A percentile compares a stretch with the other conserved stretches of the same genome.
Conservation (phyloP, 2,888 invertebrate species). For the Corythucha ciliata region DNA sequence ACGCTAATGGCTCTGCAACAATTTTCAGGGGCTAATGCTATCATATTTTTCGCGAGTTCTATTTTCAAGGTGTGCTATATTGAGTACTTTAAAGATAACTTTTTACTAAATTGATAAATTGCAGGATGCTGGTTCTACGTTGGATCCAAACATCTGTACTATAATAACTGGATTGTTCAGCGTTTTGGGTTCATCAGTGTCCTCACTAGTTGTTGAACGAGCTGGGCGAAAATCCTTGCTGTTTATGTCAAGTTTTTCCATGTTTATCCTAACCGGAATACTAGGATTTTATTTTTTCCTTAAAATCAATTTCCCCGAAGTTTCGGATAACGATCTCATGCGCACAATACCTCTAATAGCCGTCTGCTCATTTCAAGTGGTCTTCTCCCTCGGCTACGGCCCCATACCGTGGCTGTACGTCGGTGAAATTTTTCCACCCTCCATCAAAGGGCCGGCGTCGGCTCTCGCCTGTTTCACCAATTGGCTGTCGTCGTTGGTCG, state of each 20-base stretch:
- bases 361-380: conserved; percentile 64
- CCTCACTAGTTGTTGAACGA: conserved; percentile 69
- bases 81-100: no score
- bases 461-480: conserved; percentile 72
- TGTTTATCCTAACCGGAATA: conserved; percentile 59
- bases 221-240: conserved; percentile 69
- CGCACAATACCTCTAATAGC: conserved; percentile 49
- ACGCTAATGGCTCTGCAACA: conserved; percentile 86
- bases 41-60: conserved; percentile 65
- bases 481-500: conserved; percentile 70
- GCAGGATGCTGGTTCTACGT: conserved; percentile 49
- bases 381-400: conserved; percentile 67
- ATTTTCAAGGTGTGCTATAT: conserved; percentile 58
- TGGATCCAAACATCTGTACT: conserved; percentile 53
- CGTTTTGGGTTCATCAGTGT: conserved; percentile 62
- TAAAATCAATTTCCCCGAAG: conserved; percentile 39
- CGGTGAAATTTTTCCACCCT: conserved; percentile 69
- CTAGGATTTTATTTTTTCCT: conserved; percentile 61
- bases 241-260: conserved; percentile 58
- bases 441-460: conserved; percentile 66
- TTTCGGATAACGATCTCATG: conserved; percentile 37
- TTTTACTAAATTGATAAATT: no score
- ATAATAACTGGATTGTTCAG: conserved; percentile 79
- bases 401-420: conserved; percentile 83
- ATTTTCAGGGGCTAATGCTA: conserved; percentile 71